Base-by-base conservation (phyloP, 1,140 invertebrate species). In the Oncopeltus fasciatus region DNA sequence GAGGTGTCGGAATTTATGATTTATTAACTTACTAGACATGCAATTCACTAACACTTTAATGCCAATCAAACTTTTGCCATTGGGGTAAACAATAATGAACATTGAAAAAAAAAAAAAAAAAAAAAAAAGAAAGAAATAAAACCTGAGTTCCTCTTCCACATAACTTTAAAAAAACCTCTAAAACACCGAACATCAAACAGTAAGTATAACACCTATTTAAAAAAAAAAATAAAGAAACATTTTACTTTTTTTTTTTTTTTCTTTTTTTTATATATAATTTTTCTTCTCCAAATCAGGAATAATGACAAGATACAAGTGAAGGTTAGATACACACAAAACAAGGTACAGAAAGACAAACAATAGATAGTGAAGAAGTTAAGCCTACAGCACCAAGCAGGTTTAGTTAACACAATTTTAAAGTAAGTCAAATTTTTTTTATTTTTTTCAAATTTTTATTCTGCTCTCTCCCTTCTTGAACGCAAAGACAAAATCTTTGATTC, bases 131-230 rank as follows among this genome's bases (percentile, higher is more conserved):
- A n/a, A n/a, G n/a, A n/a, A n/a, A n/a, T n/a, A n/a, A n/a, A n/a
- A n/a, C n/a, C n/a, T 58, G 64, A 65, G 64, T 62, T 60, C 64
- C 64, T 65, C 64, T 65, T 65, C 60, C 64, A 65, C 47, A 53
- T n/a, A 21, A 61, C 60, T 44, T 49, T 31, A 33, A 49, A 31
- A 61, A 61, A 58, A 29, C 26, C 26, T 38, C 43, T 51, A 59
- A 43, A 64, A 46, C 57, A 64, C 47, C 31, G 53, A 64, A 64
- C 53, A 60, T 24, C 44, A 63, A 59, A 60, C 26, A 64, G 38
- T 46, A 61, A 61, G 21, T 53, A 28, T 49, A 56, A 61, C 28
- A 60, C 21, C 57, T 59, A 44, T 28, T 59, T 38, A 59, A 43
- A 59, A 59, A 20, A 59, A 38, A 59, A 20, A 21, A n/a, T n/a